Evolutionary conservation across 2,888 invertebrate genomes (phyloP), one percentile per base, ranked within the genome.

Genomic region (Chironomus riparius): DNA sequence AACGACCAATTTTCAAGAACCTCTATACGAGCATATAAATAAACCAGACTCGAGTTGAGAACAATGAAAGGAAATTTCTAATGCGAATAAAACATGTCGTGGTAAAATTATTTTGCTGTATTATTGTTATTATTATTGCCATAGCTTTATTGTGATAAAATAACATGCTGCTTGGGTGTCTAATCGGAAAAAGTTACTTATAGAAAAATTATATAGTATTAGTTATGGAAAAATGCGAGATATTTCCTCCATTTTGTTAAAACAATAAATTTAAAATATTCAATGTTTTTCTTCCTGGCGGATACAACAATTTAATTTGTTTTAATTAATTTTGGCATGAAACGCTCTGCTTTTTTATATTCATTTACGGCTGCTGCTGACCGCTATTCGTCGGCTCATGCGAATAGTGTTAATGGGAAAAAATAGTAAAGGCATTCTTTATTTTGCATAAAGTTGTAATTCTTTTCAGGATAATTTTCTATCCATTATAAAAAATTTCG

Each of bases 211-310:
- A 74, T 74, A 74, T 74, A 74, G 65, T 62, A 74, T 74, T 74
- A 74, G 71, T 71, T 71, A 56, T 71, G 71, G 71, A 47, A 71
- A 71, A 74, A 74, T 65, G 74, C 47, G 74, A 65, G 74, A 74
- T 74, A 74, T 74, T 74, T 74, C 74, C 74, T 74, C 74, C 74
- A 74, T 74, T 74, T 74, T 74, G 74, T 74, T 74, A 74, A 74
- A 74, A 74, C 74, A 74, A 74, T 74, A 74, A 74, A 74, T 74
- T 74, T 74, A 74, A 74, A 74, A 74, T 74, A 74, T 74, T 74
- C 74, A 74, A 74, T 74, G 74, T 74, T 21, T 74, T 74, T 74
- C 18, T 74, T 68, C 47, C 74, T 74, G 47, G 68, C 74, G 74
- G 74, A 74, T 74, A 65, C 65, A 74, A 74, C 74, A 65, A 74